A percentile compares a stretch with the other conserved stretches of the same genome.
These are phyloP conservation scores for Montipora foliosa DNA, from an alignment of 64 coral and sea anemone genomes.

Conservation along the genomic window DNA sequence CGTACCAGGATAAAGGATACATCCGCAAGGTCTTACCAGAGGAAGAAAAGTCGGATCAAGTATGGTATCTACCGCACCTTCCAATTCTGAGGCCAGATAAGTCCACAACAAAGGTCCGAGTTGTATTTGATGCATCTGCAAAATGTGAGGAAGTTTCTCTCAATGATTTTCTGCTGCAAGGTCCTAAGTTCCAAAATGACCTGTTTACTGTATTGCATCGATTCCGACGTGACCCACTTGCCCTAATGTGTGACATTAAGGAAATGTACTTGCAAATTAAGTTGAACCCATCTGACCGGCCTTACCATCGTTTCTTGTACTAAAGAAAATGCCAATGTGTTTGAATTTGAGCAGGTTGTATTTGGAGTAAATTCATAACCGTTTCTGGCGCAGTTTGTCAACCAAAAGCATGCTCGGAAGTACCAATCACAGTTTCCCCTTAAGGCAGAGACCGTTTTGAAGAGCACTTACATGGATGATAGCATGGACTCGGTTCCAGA, in stretches of 20 bases:
- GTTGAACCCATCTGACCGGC: slow-evolving; percentile 22
- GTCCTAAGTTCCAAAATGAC: slow-evolving; percentile 44
- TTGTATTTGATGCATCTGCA: slow-evolving; percentile 65
- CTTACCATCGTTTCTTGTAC: slow-evolving; percentile 46
- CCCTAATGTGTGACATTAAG: slow-evolving; percentile 63
- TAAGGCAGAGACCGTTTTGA: slow-evolving; percentile 48
- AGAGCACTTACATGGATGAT: background rate
- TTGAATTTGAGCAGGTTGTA: slow-evolving; percentile 65
- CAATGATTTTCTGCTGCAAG: slow-evolving; percentile 56
- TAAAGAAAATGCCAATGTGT: slow-evolving; percentile 12
- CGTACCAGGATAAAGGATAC: slow-evolving; percentile 63
- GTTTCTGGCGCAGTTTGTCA: slow-evolving; percentile 42
- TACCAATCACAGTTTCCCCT: slow-evolving; percentile 52
- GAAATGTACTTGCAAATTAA: slow-evolving; percentile 49
- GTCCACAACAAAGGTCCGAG: slow-evolving; percentile 64
- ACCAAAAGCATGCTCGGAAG: slow-evolving; percentile 43
- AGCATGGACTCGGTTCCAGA: background rate
- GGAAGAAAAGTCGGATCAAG: slow-evolving; percentile 38
- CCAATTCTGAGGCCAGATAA: slow-evolving; percentile 86
- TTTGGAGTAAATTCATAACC: slow-evolving; percentile 78
- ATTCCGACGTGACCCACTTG: slow-evolving; percentile 44
- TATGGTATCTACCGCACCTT: slow-evolving; percentile 76
- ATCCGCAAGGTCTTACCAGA: slow-evolving; percentile 38
- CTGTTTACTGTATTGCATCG: slow-evolving; percentile 45
- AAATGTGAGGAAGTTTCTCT: slow-evolving; percentile 40